phyloP scores from a whole-genome alignment of 2,113 vertebrate genomes.

The Theristicus caerulescens region DNA sequence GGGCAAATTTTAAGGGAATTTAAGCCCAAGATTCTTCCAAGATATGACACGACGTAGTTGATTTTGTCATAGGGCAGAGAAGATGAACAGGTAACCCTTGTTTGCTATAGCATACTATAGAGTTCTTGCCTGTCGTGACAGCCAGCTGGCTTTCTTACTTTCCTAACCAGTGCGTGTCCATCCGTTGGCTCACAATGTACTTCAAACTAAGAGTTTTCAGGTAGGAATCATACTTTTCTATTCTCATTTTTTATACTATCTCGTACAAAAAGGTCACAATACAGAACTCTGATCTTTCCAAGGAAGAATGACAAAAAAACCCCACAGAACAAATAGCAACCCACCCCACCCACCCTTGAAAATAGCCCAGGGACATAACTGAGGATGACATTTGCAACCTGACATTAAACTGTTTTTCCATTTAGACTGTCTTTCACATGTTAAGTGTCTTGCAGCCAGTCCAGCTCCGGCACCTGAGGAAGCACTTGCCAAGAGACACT shows the following conservation, averaged over 20 bases:
- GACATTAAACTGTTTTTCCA: neutral
- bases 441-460: neutral
- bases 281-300: neutral
- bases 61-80: neutral
- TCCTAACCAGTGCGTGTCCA: neutral
- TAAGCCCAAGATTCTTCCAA: neutral
- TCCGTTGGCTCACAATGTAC: neutral
- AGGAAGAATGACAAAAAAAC: neutral
- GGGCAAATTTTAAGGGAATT: neutral
- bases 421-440: neutral
- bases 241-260: neutral
- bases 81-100: neutral
- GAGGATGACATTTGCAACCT: neutral
- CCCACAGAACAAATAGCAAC: neutral
- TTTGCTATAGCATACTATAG: neutral
- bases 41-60: neutral
- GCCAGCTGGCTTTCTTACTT: neutral
- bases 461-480: neutral
- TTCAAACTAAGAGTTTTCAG: neutral
- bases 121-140: neutral
- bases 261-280: neutral
- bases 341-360: neutral
- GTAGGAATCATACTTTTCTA: neutral
- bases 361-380: neutral
- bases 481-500: neutral